phyloP scores from a whole-genome alignment of 2,113 vertebrate species.

The Bolborhynchus lineola region DNA sequence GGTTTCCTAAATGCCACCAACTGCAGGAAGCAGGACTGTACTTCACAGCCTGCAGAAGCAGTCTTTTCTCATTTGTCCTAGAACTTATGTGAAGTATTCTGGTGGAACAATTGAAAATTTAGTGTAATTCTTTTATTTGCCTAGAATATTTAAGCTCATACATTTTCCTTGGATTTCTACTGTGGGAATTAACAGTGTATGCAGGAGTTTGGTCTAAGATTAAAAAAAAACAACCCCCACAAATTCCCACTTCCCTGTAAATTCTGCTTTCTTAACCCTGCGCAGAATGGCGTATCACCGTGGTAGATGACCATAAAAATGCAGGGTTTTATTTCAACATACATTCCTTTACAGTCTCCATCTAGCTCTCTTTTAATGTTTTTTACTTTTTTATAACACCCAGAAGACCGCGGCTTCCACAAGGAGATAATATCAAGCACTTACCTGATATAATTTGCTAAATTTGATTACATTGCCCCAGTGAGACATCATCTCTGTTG shows the following conservation, averaged over 20 bases:
- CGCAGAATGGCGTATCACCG: background rate
- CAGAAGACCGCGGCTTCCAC: background rate
- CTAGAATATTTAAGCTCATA: background rate
- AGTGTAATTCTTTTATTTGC: background rate
- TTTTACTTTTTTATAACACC: no score
- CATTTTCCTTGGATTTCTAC: background rate
- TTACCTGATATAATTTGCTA: background rate
- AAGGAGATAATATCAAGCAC: background rate
- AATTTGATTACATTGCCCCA: background rate
- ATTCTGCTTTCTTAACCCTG: background rate
- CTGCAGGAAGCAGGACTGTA: background rate
- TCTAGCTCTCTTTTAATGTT: background rate
- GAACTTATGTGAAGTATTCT: rapidly evolving
- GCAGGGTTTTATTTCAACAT: background rate
- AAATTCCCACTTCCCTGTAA: background rate
- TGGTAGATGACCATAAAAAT: background rate
- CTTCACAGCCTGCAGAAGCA: background rate
- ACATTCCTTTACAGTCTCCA: background rate
- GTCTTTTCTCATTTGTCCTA: background rate
- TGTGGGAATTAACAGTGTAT: background rate
- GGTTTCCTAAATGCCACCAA: background rate
- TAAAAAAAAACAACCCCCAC: background rate
- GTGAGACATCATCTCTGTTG: background rate
- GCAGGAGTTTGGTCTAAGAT: background rate
- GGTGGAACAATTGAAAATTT: background rate